Percentiles rank a stretch among this genome's conserved stretches.
Evolutionary conservation across 2,888 invertebrate species (phyloP).

Genomic region (Drosophila antonietae): DNA sequence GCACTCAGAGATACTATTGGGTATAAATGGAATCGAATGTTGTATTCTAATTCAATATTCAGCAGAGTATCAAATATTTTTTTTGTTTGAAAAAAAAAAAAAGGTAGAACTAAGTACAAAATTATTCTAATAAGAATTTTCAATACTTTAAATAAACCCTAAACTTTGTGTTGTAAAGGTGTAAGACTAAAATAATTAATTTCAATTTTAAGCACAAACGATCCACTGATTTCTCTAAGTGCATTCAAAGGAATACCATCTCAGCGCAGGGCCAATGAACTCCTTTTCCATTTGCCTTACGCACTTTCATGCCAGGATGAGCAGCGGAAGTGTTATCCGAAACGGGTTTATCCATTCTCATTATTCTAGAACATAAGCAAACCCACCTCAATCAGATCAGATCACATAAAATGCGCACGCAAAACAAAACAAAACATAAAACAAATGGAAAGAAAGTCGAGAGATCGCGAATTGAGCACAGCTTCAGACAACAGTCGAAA

Average conservation of each 20-base stretch:
- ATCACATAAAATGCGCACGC: conserved; percentile 11
- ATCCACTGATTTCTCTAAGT: background rate
- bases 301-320: conserved; percentile 51
- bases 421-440: conserved; percentile 19
- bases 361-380: conserved; percentile 74
- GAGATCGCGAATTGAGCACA: conserved; percentile 73
- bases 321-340: conserved; percentile 50
- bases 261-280: conserved; percentile 37
- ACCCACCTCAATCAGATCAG: conserved; percentile 19
- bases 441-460: conserved; percentile 70
- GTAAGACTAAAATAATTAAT: background rate
- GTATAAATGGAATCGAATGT: background rate
- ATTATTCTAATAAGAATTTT: background rate
- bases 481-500: conserved; percentile 22
- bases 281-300: conserved; percentile 12
- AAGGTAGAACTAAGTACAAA: background rate
- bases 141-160: background rate
- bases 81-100: too few relatives aligned
- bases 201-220: background rate
- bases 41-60: background rate
- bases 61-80: background rate
- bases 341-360: conserved; percentile 54
- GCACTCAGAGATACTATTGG: conserved; percentile 3
- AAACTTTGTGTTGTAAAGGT: too few relatives aligned
- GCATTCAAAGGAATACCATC: background rate